These are phyloP conservation scores for Ornithoptera priamus DNA, from an alignment of 2,888 invertebrate species.

Conservation along the genomic window DNA sequence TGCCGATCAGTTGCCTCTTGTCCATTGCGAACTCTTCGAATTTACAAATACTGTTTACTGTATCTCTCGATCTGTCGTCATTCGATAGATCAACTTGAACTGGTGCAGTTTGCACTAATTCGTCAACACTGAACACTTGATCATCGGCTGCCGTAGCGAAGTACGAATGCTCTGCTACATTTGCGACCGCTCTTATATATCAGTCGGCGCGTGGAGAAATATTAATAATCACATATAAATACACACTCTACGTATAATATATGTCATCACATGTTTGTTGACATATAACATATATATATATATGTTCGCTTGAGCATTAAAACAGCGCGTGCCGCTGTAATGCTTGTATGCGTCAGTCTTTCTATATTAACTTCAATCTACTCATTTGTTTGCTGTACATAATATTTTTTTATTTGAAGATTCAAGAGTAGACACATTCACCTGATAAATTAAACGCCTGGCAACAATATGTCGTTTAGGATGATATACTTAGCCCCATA, in stretches of 20 bases:
- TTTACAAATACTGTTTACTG: neutral
- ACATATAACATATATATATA: neutral
- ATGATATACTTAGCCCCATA: too few species aligned
- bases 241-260: slow-evolving; percentile 10
- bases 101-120: neutral
- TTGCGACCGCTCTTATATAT: slow-evolving; percentile 28
- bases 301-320: slow-evolving; percentile 5
- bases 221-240: slow-evolving; percentile 21
- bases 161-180: neutral
- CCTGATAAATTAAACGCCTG: too few species aligned
- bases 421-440: too few species aligned
- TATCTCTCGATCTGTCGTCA: neutral
- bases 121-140: neutral
- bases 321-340: slow-evolving; percentile 12
- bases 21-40: slow-evolving; percentile 51
- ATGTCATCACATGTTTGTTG: slow-evolving; percentile 19
- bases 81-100: neutral
- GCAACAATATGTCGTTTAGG: too few species aligned
- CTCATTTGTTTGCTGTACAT: neutral
- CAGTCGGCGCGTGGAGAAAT: slow-evolving; percentile 28
- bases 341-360: neutral
- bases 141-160: neutral
- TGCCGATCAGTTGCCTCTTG: slow-evolving; percentile 82
- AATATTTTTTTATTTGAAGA: too few species aligned
- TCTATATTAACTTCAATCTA: slow-evolving; percentile 1